Evolutionary conservation across 2,113 vertebrate genomes (phyloP).

Genomic region (Bufo gargarizans): DNA sequence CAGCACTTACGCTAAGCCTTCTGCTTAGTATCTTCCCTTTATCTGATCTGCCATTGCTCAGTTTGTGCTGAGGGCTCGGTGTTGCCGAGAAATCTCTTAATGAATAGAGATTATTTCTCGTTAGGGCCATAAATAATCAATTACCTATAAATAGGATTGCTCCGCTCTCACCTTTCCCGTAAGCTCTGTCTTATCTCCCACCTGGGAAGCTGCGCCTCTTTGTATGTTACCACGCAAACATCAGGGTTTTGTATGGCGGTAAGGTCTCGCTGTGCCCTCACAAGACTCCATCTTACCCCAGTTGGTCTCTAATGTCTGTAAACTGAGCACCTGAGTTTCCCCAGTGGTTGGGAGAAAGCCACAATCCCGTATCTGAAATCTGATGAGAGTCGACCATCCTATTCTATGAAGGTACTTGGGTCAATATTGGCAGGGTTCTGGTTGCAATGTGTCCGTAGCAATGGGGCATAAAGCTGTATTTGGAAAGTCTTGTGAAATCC

Average conservation of each 20-base stretch:
- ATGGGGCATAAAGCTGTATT: no score
- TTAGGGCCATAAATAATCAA: slow-evolving; percentile 50
- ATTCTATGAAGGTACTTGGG: no score
- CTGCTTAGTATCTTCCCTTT: neutral
- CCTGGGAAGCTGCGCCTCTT: neutral
- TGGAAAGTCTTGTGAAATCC: no score
- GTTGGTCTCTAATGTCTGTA: neutral
- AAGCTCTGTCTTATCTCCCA: slow-evolving; percentile 37
- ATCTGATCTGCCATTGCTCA: neutral
- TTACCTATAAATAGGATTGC: slow-evolving; percentile 35
- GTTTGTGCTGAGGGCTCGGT: neutral
- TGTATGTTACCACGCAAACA: neutral
- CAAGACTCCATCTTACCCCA: neutral
- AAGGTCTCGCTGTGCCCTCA: neutral
- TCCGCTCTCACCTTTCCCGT: slow-evolving; percentile 38
- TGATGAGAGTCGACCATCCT: neutral
- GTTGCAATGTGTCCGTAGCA: no score
- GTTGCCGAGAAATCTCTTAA: slow-evolving; percentile 42
- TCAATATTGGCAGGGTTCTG: no score
- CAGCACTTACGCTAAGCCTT: neutral
- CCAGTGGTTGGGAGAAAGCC: neutral
- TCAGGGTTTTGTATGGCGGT: neutral
- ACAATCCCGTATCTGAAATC: neutral
- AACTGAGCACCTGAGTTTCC: neutral
- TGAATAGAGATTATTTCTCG: slow-evolving; percentile 48